Evolutionary conservation across 2,113 vertebrate genomes (phyloP).

Genomic region (Scophthalmus maximus): DNA sequence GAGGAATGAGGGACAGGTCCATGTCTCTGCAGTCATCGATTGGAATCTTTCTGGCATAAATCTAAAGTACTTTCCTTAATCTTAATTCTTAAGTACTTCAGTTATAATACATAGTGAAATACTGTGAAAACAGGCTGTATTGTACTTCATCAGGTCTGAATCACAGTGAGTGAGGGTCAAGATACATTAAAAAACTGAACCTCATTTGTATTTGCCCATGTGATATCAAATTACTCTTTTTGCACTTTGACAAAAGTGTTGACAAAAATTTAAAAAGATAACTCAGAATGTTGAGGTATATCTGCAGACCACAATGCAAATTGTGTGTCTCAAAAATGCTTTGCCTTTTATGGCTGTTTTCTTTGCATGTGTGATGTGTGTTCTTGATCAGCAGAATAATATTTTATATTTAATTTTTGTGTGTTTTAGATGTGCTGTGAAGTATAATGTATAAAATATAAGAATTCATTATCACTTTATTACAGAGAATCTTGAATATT

Average conservation of each 20-base stretch:
- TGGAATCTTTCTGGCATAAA: background rate
- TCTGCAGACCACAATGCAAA: no score
- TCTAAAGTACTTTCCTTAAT: background rate
- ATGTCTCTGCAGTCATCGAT: background rate
- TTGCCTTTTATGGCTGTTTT: conserved; percentile 12
- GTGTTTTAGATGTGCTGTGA: background rate
- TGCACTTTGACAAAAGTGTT: background rate
- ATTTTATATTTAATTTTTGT: background rate
- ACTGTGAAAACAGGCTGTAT: no score
- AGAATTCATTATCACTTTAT: background rate
- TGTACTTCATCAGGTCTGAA: no score
- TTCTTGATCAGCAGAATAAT: background rate
- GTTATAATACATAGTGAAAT: background rate
- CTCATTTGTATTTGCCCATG: background rate
- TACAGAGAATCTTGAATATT: background rate
- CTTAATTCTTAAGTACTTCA: background rate
- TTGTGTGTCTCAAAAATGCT: background rate
- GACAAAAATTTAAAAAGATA: background rate
- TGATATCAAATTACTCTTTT: background rate
- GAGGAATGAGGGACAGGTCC: conserved; percentile 1
- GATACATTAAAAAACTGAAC: background rate
- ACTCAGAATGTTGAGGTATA: no score
- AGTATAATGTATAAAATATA: background rate
- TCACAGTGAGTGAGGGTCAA: no score
- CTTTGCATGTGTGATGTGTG: background rate